Evolutionary conservation across 2,888 invertebrate genomes (phyloP), one percentile per base, ranked within the genome.

Genomic region (Thalpophila matura): DNA sequence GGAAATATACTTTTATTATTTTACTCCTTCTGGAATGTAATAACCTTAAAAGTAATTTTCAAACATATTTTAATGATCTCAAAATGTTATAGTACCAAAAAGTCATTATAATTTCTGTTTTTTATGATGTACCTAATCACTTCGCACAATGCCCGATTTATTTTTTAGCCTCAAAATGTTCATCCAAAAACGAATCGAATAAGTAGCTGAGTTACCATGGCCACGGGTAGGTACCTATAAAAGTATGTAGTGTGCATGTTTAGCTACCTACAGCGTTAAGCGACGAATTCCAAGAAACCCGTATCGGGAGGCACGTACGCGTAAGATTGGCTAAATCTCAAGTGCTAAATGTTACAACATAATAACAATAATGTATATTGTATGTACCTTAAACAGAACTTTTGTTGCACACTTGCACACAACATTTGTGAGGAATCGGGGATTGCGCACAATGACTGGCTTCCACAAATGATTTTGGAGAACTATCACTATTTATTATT

Each of bases 281-380:
- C 86, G 87, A 88, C 84, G 86, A 83, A 86, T 94, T 93, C 94
- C 82, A 63, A 92, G 94, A 94, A 94, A 89, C 79, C 91, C 89
- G 88, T 90, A 92, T 91, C 82, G 89, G 92, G 92, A 94, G 85
- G 91, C 94, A 94, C 94, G 94, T 93, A 91, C 94, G 89, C 83
- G 81, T 83, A 84, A 86, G 88, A 91, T 92, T 90, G 88, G 90
- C 88, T 88, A 91, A 91, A 91, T 91, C 86, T 90, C 85, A 77
- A 83, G 73, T 82, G 85, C 87, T 87, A 82, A 88, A 89, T 86
- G 85, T 87, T 86, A 87, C 87, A 86, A 86, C 86, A 85, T 83
- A 86, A 89, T 88, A 89, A 89, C 85, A 88, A 85, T 87, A 84
- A 85, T 81, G 82, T 79, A 70, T 75, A 74, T 77, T 76, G 72